A percentile compares a stretch with the other conserved stretches of the same genome.
Evolutionary conservation across 2,113 vertebrate species (phyloP).

Genomic region (Hepsetus odoe): DNA sequence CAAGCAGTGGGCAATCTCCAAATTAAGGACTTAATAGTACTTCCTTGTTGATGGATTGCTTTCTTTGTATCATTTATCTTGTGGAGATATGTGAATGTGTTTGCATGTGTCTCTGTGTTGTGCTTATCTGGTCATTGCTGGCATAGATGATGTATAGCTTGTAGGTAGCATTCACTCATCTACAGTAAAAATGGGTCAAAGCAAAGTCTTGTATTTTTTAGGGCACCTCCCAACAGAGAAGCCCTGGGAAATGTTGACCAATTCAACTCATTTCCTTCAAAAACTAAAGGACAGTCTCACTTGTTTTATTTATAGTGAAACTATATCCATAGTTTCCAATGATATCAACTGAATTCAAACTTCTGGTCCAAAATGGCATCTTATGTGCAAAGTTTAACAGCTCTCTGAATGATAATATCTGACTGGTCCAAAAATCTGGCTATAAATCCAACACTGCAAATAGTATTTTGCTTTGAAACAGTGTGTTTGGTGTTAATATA

Average conservation of each 20-base stretch:
- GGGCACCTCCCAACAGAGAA: slow-evolving; percentile 4
- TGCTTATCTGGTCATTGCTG: slow-evolving; percentile 2
- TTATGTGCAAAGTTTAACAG: too few relatives aligned
- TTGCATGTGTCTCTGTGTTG: neutral
- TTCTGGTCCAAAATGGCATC: too few relatives aligned
- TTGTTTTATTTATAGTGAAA: too few relatives aligned
- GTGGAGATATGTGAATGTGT: neutral
- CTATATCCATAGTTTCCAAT: too few relatives aligned
- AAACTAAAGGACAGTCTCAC: slow-evolving; percentile 11
- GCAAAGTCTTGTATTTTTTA: neutral
- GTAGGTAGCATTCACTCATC: neutral
- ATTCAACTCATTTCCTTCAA: neutral
- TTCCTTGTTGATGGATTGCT: neutral
- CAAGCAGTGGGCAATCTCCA: too few relatives aligned
- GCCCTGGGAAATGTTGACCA: neutral
- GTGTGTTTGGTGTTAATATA: neutral
- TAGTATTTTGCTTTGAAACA: neutral
- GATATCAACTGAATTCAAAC: too few relatives aligned
- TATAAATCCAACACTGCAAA: neutral
- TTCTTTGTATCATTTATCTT: neutral
- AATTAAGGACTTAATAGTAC: too few relatives aligned
- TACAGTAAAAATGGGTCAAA: slow-evolving; percentile 14
- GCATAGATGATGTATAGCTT: slow-evolving; percentile 21
- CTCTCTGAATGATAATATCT: neutral
- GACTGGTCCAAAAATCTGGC: neutral